Evolutionary conservation across 2,113 vertebrate species (phyloP), one percentile per base, ranked within the genome.

Genomic region (Hypomesus transpacificus): DNA sequence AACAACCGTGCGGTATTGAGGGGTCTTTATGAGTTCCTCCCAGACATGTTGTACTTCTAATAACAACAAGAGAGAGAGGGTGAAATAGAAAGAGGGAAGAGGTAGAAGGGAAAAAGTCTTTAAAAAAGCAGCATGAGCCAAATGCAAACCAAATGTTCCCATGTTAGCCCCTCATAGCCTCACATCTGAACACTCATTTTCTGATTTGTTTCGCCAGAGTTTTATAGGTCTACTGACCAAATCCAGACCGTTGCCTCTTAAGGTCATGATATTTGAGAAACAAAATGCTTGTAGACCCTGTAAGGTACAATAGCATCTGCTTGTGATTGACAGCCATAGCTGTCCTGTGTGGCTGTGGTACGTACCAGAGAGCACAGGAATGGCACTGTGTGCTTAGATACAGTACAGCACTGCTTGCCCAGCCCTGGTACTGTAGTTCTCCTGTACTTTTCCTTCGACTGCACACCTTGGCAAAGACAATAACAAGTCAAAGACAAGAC

Each of bases 61-160:
- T 66, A 24, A 54, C 54, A 52, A 24, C 50, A 26, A 51, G 51
- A 54, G 31, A 51, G 52, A 66, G 34, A 39, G 3, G 14, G 28
- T 14, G 53, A 21, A 20, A 39, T 1, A 31, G 7, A 26, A 7
- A 69, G 3, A 31, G 52, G 58, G 60, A 31, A 31, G 66, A 18
- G 21, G 52, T 34, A 46, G 21, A 53, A 68, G 46, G 66, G 31
- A 7, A 7, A 7, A 7, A 34, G 67, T 53, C 65, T 60, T 68
- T 52, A 24, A 67, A 65, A 79, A 68, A 31, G 28, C 69, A 72
- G 28, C 78, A 56, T 11, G 16, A 75, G 69, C 70, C 71, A 71
- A 86, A 88, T 73, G 78, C 53, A 61, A 80, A 75, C 76, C 85
- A 87, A 78, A 85, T 84, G 80, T 80, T 71, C 76, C 75, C 8